phyloP scores from a whole-genome alignment of 2,888 invertebrate genomes.

The Cenopis cana region DNA sequence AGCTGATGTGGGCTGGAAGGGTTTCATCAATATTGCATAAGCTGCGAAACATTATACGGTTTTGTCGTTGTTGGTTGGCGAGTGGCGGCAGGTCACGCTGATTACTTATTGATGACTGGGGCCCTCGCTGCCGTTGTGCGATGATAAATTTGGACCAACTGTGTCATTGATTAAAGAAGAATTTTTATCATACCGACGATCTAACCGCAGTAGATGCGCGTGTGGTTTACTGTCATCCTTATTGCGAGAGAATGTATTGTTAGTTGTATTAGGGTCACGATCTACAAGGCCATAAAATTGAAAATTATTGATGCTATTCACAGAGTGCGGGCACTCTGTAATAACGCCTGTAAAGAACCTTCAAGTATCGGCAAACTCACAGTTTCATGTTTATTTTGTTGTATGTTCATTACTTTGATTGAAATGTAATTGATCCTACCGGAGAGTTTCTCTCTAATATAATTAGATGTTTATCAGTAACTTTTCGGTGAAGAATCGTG shows the following conservation, averaged over 20 bases:
- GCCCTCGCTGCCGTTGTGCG: conserved; percentile 55
- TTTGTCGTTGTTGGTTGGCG: conserved; percentile 43
- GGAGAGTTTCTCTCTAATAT: neutral
- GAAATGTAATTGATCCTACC: neutral
- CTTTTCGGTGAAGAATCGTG: conserved; percentile 1
- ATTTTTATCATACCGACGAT: conserved; percentile 36
- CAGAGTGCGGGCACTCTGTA: conserved; percentile 28
- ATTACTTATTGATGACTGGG: conserved; percentile 78
- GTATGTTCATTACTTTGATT: neutral
- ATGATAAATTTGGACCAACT: conserved; percentile 69
- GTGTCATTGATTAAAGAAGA: conserved; percentile 60
- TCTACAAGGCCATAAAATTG: conserved; percentile 14
- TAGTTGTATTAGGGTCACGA: conserved; percentile 21
- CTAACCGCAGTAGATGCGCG: conserved; percentile 19
- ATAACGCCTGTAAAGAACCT: conserved; percentile 19
- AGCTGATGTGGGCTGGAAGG: conserved; percentile 54
- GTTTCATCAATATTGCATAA: conserved; percentile 56
- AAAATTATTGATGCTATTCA: conserved; percentile 16
- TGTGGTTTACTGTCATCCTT: conserved; percentile 36
- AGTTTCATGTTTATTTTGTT: conserved; percentile 6
- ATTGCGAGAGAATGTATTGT: conserved; percentile 30
- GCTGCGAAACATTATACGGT: conserved; percentile 46
- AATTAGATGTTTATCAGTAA: conserved; percentile 2
- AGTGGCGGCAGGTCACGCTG: conserved; percentile 61
- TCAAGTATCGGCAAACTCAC: conserved; percentile 29